Evolutionary conservation across 2,797 vertebrate species (phyloP), one percentile per base, ranked within the genome.

Genomic region (Moxostoma hubbsi): DNA sequence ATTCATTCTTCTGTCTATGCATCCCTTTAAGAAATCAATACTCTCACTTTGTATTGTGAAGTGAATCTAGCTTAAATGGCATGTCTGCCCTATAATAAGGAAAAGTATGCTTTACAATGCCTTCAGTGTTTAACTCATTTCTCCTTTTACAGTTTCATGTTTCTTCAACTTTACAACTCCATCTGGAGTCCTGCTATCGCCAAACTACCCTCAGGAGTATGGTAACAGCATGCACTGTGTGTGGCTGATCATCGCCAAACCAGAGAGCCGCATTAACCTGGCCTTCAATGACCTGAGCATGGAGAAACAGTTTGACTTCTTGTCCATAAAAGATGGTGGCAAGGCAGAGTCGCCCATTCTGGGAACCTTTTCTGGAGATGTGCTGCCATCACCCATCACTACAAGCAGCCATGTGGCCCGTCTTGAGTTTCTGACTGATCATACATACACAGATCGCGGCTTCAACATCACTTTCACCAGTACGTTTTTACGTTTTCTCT

Each of bases 381-480:
- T 94, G 75, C 92, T 98, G 15, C 98, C 98, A 15, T 93, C 97
- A 3, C 95, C 97, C n/a, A 94, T 99, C 84, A 99, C 97, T 80
- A 99, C 97, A 79, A 98, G 97, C 0, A 96, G 95, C 2, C 97
- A 99, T 0, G 93, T 99, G 69, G 95, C 97, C 45, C 93, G 98
- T 9, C 91, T 99, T 47, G 98, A 99, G 92, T 99, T 99, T 92
- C 94, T 98, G 90, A 99, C 98, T 0, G 98, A 99, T 87, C 98
- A 99, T 89, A 99, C 98, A 9, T 98, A 97, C 5, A 98, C 98
- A 71, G 96, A 98, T 86, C 92, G 98, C 72, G 98, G 98, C 65
- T 99, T 99, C 90, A 99, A 99, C 89, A 99, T 99, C 87, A 98
- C 96, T 1, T 99, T 99, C 85, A 99, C 97, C 72, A 99, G 98